Conservation (phyloP, 2,797 vertebrate species). For the Sternotherus odoratus region DNA sequence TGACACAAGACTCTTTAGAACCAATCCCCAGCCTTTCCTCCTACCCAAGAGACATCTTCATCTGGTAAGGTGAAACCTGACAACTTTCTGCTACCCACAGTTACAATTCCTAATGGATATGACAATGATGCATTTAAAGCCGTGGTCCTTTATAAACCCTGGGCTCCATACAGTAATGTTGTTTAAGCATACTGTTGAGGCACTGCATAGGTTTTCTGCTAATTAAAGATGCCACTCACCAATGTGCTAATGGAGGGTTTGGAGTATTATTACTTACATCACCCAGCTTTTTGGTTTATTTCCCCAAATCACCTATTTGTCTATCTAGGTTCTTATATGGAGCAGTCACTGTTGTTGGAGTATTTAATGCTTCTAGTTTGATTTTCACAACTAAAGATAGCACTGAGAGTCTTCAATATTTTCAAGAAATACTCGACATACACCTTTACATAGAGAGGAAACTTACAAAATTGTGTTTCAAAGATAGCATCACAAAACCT, state of each 20-base stretch:
- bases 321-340: not conserved
- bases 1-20: not conserved
- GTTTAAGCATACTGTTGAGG: not conserved
- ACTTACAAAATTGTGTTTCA: conserved; percentile 26
- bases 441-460: not conserved
- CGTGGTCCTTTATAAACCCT: not conserved
- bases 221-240: not conserved
- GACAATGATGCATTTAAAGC: not conserved
- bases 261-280: not conserved
- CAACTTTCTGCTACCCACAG: not conserved
- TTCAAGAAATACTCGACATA: not conserved
- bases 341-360: not conserved
- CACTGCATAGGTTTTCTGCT: not conserved
- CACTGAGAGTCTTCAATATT: not conserved
- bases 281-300: not conserved
- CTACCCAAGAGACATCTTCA: conserved; percentile 2
- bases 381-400: not conserved
- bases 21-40: not conserved
- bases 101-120: not conserved
- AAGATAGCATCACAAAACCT: conserved; percentile 50
- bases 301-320: not conserved
- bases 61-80: not conserved
- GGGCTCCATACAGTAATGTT: not conserved
- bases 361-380: not conserved
- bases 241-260: not conserved